Base-by-base conservation (phyloP, 1,140 invertebrate species). In the Aleiodes sp. region DNA sequence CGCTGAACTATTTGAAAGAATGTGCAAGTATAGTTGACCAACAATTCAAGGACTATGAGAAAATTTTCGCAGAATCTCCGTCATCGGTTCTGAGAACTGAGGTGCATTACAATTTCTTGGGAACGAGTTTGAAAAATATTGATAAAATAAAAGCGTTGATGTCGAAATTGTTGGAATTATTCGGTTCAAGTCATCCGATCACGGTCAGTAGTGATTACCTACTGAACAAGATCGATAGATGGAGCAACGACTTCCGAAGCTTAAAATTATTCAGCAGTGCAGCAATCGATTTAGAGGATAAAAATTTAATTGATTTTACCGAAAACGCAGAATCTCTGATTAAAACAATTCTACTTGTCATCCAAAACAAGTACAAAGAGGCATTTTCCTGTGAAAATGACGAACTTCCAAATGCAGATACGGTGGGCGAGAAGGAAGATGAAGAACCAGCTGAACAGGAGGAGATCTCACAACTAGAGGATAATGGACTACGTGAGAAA, bases 331-430 rank as follows among this genome's bases (percentile, higher is more conserved):
- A 92, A 77, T 84, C 87, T 68, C 80, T 92, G 56, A 78, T 90
- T 0, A 88, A 89, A 59, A 87, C 82, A 35, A 87, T 92, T 75
- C 81, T 94, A 1, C 70, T 92, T 6, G 82, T 88, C 0, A 87
- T 94, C 65, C 92, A 94, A 78, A 89, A 90, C 52, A 83, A 93
- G 37, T 92, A 90, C 73, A 94, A 94, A 78, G 89, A 90, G 88
- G 90, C 82, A 73, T 82, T 64, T 56, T 31, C 0, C 14, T 56
- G 16, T 28, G 83, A 86, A 71, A 56, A 8, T 12, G 61, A 39
- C 61, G 39, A 16, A n/a, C 7, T 19, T 33, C 26, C 28, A 2
- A 16, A 70, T 28, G 52, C 16, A 26, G 59, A 65, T 59, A 56
- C n/a, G n/a, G n/a, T n/a, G n/a, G n/a, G n/a, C 9, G 57, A 61